Conservation (phyloP, 2,797 vertebrate genomes). For the Esox lucius region DNA sequence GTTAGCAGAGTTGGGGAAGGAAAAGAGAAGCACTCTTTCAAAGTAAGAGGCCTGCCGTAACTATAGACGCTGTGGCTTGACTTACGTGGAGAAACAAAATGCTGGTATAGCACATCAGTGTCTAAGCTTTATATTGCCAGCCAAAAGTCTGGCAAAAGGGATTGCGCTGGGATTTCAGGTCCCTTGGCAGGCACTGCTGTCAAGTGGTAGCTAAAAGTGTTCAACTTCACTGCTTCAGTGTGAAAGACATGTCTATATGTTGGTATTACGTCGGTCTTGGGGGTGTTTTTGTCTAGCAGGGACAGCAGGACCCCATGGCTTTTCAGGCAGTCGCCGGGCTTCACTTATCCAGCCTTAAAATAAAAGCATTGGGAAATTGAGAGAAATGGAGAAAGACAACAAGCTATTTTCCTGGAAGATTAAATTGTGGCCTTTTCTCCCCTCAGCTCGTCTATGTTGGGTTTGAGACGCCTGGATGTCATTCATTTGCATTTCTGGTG, state of each 20-base stretch:
- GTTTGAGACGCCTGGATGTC: background rate
- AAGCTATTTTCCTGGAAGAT: background rate
- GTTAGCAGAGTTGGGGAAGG: background rate
- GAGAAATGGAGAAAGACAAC: background rate
- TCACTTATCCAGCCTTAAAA: background rate
- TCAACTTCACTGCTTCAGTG: constrained; percentile 5
- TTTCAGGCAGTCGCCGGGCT: background rate
- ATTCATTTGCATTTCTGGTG: background rate
- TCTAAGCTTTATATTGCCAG: constrained; percentile 28
- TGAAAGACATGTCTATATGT: too few species aligned
- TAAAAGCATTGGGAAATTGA: constrained; percentile 7
- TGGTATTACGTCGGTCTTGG: background rate
- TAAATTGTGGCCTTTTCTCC: background rate
- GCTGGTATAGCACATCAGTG: constrained; percentile 22
- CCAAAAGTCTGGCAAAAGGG: constrained; percentile 6
- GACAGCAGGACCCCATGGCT: constrained; percentile 15
- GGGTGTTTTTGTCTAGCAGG: constrained; percentile 29
- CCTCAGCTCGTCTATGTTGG: background rate
- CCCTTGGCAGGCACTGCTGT: constrained; percentile 26
- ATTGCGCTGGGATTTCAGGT: constrained; percentile 46
- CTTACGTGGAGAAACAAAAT: constrained; percentile 7
- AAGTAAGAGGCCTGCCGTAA: constrained; percentile 7
- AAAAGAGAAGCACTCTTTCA: constrained; percentile 3
- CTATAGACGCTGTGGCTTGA: background rate
- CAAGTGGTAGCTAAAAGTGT: constrained; percentile 33